Evolutionary conservation across 2,888 invertebrate species (phyloP).

Genomic region (Torymus tubicola): DNA sequence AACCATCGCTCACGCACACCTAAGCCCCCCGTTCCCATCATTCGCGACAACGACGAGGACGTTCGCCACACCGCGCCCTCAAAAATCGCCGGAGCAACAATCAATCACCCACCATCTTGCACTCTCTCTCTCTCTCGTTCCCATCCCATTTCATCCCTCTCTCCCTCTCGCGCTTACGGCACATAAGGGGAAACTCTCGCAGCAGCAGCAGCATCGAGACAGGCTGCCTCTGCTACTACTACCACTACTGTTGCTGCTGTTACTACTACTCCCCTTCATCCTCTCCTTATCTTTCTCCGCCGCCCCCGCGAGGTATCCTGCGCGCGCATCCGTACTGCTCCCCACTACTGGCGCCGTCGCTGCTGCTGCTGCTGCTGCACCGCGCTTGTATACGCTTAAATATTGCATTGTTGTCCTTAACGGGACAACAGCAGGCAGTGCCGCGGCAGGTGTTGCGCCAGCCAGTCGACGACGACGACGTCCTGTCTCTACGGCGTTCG

Average conservation of each 20-base stretch:
- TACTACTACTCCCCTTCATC: constrained; percentile 13
- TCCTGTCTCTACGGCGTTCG: too few relatives aligned
- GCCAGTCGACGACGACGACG: constrained; percentile 3
- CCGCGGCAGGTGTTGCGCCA: too few relatives aligned
- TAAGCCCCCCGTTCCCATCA: too few relatives aligned
- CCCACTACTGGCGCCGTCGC: constrained; percentile 29
- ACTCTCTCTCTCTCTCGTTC: constrained; percentile 6
- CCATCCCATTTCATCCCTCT: neutral
- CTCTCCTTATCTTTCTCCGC: constrained; percentile 51
- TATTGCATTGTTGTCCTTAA: constrained; percentile 76
- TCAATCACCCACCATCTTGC: constrained; percentile 2
- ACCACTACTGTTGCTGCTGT: too few relatives aligned
- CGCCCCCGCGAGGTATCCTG: constrained; percentile 57
- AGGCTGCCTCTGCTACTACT: too few relatives aligned
- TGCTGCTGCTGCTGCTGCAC: constrained; percentile 56
- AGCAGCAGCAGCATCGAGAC: neutral
- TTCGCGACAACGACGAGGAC: constrained; percentile 1
- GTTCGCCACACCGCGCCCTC: constrained; percentile 14
- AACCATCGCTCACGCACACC: too few relatives aligned
- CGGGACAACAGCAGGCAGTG: constrained; percentile 60
- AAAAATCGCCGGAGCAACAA: constrained; percentile 16
- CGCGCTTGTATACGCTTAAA: constrained; percentile 73
- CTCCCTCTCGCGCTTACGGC: neutral
- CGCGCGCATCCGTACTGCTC: constrained; percentile 63
- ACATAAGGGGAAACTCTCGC: too few relatives aligned